A percentile compares a stretch with the other conserved stretches of the same genome.
Conservation (phyloP, 2,797 vertebrate genomes). For the Nannoperca australis region DNA sequence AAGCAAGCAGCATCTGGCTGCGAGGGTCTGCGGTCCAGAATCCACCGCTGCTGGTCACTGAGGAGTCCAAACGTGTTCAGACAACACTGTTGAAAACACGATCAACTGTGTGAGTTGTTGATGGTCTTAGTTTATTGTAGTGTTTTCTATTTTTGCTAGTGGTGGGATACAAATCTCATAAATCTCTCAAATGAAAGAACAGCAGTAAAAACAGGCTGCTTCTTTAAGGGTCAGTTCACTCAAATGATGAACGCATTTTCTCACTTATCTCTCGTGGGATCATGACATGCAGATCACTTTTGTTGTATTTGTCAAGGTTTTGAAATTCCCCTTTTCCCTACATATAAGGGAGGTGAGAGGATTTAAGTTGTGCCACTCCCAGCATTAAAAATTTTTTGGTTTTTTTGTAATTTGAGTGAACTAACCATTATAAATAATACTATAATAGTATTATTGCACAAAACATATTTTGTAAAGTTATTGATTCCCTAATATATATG, state of each 20-base stretch:
- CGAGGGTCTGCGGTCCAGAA: constrained; percentile 44
- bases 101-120: not conserved
- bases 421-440: not conserved
- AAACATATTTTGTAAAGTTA: not conserved
- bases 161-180: not conserved
- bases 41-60: constrained; percentile 69
- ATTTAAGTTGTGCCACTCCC: not conserved
- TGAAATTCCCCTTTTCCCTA: not conserved
- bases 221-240: constrained; percentile 10
- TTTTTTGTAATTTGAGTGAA: not conserved
- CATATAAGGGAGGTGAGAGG: not conserved
- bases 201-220: not conserved
- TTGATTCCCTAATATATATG: not conserved
- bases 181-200: not conserved
- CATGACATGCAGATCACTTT: not conserved
- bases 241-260: not conserved
- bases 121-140: not conserved
- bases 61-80: not conserved
- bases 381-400: not conserved
- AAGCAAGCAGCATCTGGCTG: constrained; percentile 3
- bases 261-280: not conserved
- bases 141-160: not conserved
- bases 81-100: not conserved
- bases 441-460: not conserved
- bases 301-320: constrained; percentile 16